A percentile compares a stretch with the other conserved stretches of the same genome.
Conservation (phyloP, 2,113 vertebrate genomes). For the Dromiciops gliroides region DNA sequence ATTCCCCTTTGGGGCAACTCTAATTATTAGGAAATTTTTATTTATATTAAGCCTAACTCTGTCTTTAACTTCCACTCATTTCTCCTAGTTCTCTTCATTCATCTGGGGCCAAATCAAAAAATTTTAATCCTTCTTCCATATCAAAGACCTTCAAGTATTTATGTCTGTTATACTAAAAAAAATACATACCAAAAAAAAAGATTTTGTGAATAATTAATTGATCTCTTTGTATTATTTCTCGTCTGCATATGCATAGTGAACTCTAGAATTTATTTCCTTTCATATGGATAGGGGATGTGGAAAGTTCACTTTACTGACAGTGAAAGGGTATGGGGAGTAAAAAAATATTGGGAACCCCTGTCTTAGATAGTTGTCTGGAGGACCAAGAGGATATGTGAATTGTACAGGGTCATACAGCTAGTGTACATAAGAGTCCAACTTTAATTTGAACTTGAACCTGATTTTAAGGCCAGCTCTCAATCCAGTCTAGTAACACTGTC, state of each 20-base stretch:
- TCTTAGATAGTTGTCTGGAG: neutral
- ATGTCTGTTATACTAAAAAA: neutral
- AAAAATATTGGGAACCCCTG: neutral
- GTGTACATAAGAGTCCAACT: neutral
- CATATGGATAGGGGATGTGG: neutral
- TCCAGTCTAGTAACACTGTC: neutral
- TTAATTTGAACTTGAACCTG: neutral
- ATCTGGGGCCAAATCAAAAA: neutral
- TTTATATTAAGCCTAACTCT: neutral
- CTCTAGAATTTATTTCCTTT: neutral
- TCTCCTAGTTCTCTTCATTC: neutral
- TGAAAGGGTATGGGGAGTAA: neutral
- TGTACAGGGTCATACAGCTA: neutral
- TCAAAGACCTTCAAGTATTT: neutral
- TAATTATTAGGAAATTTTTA: neutral
- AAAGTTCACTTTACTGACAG: neutral
- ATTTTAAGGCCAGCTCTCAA: neutral
- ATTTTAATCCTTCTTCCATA: neutral
- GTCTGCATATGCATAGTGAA: neutral
- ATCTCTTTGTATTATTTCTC: neutral
- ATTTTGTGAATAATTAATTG: neutral
- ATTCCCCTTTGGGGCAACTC: neutral
- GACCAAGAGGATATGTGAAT: neutral
- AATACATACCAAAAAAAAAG: neutral
- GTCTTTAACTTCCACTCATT: neutral